Evolutionary conservation across 2,888 invertebrate species (phyloP).

Genomic region (Candidula unifasciata): DNA sequence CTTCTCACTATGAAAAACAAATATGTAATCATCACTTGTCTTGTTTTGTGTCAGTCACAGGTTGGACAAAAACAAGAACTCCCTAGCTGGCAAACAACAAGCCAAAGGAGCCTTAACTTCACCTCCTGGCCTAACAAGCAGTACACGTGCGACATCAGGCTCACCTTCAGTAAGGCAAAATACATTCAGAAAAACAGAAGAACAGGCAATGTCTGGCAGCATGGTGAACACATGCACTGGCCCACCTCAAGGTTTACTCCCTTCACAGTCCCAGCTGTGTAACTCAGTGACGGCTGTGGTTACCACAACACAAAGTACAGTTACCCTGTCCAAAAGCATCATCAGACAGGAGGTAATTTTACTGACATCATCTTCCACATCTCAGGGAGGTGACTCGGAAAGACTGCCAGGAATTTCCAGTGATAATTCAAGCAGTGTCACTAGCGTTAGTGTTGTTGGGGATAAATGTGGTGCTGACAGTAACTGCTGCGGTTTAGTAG

Average conservation of each 20-base stretch:
- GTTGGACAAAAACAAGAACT: neutral
- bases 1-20: too few species aligned
- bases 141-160: too few species aligned
- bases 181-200: neutral
- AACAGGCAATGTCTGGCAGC: neutral
- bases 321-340: neutral
- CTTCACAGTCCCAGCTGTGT: neutral
- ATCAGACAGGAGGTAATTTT: neutral
- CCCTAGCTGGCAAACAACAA: neutral
- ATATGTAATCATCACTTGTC: neutral
- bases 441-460: neutral
- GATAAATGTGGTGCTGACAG: neutral
- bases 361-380: neutral
- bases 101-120: too few species aligned
- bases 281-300: neutral
- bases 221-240: neutral
- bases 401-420: neutral
- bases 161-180: neutral
- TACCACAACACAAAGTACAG: slow-evolving; percentile 1
- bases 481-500: neutral
- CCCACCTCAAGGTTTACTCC: neutral
- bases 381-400: neutral
- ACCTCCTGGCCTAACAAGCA: neutral
- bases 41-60: neutral
- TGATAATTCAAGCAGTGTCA: neutral